Conservation (phyloP, 1,140 invertebrate genomes). For the Nasonia vitripennis region DNA sequence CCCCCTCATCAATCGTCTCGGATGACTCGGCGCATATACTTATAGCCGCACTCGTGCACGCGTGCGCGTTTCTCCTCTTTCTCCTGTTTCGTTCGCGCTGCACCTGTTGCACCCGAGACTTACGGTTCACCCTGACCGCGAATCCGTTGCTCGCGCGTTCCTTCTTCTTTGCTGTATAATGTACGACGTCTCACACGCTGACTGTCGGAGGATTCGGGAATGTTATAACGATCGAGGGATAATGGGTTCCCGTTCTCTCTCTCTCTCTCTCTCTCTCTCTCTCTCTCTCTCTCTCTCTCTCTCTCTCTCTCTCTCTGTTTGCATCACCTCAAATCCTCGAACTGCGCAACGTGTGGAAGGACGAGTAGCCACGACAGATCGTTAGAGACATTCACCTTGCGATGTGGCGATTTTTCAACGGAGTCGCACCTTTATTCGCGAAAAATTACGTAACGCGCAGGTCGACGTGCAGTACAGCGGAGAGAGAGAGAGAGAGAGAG, state of each 20-base stretch:
- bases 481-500: neutral
- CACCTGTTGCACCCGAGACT: constrained; percentile 21
- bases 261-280: too few species aligned
- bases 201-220: too few species aligned
- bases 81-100: neutral
- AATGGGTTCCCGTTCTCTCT: too few species aligned
- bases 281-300: too few species aligned
- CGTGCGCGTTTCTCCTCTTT: neutral
- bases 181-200: too few species aligned
- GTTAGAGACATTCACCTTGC: too few species aligned
- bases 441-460: neutral
- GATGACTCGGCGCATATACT: neutral
- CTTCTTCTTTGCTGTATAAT: neutral
- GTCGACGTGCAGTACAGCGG: neutral
- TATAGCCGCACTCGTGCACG: neutral
- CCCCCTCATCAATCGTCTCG: neutral
- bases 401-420: neutral
- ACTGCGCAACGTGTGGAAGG: too few species aligned
- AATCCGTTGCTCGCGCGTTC: neutral
- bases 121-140: neutral
- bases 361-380: too few species aligned
- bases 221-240: too few species aligned
- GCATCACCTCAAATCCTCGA: too few species aligned
- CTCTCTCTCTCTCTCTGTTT: too few species aligned
- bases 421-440: neutral